Evolutionary conservation across 2,113 vertebrate species (phyloP), one percentile per base, ranked within the genome.

Genomic region (Ginglymostoma cirratum): DNA sequence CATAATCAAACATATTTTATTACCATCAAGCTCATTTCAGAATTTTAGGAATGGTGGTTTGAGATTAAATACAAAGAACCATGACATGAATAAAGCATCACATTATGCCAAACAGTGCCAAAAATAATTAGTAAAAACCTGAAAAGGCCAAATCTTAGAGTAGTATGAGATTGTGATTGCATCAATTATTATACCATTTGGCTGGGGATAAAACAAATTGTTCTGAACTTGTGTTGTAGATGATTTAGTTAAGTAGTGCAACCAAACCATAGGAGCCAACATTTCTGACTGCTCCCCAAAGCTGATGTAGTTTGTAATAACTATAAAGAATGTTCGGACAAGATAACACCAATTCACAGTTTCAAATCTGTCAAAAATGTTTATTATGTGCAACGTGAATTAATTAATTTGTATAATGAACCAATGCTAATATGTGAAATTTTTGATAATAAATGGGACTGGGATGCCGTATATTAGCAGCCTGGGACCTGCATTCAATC

Each of bases 111-210:
- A 12, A 90, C 14, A 55, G 30, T 65, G 55, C 61, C 17, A 30
- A 65, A 90, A 65, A 65, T 34, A 90, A 90, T 55, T 90, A 90
- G 55, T 65, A 55, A 90, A 61, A 90, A 90, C 87, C 4, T 90
- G 87, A 34, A 65, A 61, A 90, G 65, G 34, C 34, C 61, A 14
- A 90, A 34, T 65, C 34, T 61, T 30, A 65, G 52, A 30, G n/a
- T 12, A 65, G 87, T 65, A n/a, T 65, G 52, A n/a, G 12, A 65
- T n/a, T 61, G 52, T n/a, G 87, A 34, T 83, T 38, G 42, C 61
- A 34, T n/a, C 55, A 61, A 52, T 90, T 90, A 61, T 30, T 90
- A 61, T 90, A 65, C 52, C 52, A 61, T 65, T 65, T 65, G 24
- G 30, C 52, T 61, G 17, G 30, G 52, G 87, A 90, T 90, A 90